These are phyloP conservation scores for Leucoraja erinaceus DNA, from an alignment of 2,113 vertebrate species.

Conservation along the genomic window DNA sequence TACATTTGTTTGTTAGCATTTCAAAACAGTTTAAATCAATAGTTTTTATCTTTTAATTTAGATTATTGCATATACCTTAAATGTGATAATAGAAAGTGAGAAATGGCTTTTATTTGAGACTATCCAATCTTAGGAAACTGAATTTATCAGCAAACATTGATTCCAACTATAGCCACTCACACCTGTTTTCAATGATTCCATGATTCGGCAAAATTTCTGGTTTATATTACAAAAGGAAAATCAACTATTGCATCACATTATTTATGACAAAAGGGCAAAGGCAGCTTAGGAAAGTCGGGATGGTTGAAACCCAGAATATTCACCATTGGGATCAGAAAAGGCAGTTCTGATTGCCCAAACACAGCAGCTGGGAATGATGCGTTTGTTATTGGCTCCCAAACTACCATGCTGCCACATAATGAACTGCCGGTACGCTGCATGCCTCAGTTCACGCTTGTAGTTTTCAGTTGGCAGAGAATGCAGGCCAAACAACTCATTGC, in stretches of 20 bases:
- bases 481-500: conserved; percentile 15
- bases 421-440: conserved; percentile 28
- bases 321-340: background rate
- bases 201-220: conserved; percentile 23
- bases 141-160: background rate
- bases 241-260: background rate
- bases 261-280: background rate
- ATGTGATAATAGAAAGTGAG: background rate
- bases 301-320: conserved; percentile 23
- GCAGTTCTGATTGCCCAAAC: conserved; percentile 5
- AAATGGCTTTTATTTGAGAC: background rate
- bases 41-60: background rate
- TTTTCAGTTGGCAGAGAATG: background rate
- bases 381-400: background rate
- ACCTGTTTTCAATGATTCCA: background rate
- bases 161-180: background rate
- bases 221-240: background rate
- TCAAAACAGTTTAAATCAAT: background rate
- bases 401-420: conserved; percentile 24
- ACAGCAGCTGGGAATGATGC: conserved; percentile 29
- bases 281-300: conserved; percentile 10
- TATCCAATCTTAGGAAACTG: background rate
- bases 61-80: background rate
- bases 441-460: conserved; percentile 27
- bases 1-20: background rate